These are phyloP conservation scores for Actenoides lindsayi DNA, from an alignment of 2,113 vertebrate species.

Conservation along the genomic window DNA sequence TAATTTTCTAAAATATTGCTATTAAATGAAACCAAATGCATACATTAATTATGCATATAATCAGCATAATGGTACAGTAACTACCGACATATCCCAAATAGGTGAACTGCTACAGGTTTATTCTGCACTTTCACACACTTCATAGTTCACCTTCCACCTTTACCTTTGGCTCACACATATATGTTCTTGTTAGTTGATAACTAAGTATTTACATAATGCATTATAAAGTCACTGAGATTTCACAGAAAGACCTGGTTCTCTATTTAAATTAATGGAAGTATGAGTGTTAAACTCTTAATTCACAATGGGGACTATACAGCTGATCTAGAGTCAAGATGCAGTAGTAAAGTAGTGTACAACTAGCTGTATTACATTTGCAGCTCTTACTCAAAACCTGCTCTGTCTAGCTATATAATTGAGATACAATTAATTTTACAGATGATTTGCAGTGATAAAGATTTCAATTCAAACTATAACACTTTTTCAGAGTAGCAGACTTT, in stretches of 20 bases:
- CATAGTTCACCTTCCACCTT: neutral
- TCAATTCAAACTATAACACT: conserved; percentile 20
- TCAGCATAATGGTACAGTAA: neutral
- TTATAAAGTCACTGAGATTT: neutral
- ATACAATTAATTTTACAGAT: neutral
- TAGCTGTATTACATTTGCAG: neutral
- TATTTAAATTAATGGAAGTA: neutral
- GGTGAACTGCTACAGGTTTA: neutral
- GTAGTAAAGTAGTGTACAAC: neutral
- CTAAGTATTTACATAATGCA: neutral
- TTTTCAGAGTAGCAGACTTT: neutral
- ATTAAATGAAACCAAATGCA: neutral
- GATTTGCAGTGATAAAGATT: neutral
- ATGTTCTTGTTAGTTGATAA: neutral
- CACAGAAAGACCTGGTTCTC: neutral
- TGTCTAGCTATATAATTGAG: neutral
- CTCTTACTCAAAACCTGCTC: neutral
- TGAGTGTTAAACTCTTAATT: neutral
- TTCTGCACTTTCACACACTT: neutral
- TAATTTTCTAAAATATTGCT: neutral
- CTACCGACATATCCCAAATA: neutral
- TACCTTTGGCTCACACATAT: neutral
- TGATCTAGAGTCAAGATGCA: neutral
- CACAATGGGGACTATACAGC: neutral
- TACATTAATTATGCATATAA: neutral